Conservation (phyloP, 1,140 invertebrate genomes). For the Saccostrea cuccullata region DNA sequence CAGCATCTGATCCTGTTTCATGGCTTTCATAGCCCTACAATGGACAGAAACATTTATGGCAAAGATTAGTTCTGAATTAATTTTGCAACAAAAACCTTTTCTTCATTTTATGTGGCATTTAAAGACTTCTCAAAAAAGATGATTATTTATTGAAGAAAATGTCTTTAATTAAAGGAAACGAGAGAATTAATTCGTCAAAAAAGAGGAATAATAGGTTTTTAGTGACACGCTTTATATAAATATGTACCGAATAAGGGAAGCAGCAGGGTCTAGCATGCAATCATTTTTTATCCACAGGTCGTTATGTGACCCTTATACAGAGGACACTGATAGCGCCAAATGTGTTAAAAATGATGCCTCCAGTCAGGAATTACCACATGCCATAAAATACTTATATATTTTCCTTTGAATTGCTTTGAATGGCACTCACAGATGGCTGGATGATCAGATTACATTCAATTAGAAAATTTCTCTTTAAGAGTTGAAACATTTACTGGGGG, state of each 20-base stretch:
- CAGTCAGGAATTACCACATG: slow-evolving; percentile 21
- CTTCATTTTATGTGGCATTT: slow-evolving; percentile 29
- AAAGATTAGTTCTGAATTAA: slow-evolving; percentile 31
- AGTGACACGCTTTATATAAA: slow-evolving; percentile 36
- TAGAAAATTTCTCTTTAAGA: not conserved
- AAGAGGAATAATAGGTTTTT: not conserved
- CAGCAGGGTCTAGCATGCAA: not conserved
- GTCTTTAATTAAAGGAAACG: slow-evolving; percentile 37
- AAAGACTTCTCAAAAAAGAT: slow-evolving; percentile 24
- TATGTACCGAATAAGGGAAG: not conserved
- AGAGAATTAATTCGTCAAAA: slow-evolving; percentile 37
- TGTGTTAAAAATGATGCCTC: slow-evolving; percentile 10
- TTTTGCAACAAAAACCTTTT: slow-evolving; percentile 20
- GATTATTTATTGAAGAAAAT: slow-evolving; percentile 37
- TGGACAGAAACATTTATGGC: slow-evolving; percentile 17
- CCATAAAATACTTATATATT: slow-evolving; percentile 26
- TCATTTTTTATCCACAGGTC: not conserved
- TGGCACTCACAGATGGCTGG: not conserved
- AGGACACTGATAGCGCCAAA: slow-evolving; percentile 4
- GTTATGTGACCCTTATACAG: not conserved
- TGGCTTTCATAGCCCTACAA: not conserved
- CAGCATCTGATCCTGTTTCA: slow-evolving; percentile 31
- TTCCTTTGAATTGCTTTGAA: not conserved
- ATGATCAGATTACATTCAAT: slow-evolving; percentile 5
- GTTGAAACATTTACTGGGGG: not conserved